Conservation (phyloP, 2,113 vertebrate species). For the Gila orcuttii region DNA sequence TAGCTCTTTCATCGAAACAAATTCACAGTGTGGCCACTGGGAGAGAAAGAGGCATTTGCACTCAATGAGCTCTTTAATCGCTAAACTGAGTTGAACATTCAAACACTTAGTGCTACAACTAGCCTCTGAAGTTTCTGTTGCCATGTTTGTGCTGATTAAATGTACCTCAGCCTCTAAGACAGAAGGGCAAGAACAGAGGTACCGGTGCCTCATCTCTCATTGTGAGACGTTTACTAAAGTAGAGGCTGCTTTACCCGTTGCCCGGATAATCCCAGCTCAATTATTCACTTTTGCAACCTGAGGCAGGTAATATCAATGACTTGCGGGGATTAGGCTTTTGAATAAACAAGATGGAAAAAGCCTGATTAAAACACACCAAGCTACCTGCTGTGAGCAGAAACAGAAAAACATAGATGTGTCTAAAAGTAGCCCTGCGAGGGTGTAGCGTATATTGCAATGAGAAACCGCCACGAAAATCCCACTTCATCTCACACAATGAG, state of each 20-base stretch:
- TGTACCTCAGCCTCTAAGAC: not conserved
- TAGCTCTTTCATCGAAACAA: constrained; percentile 8
- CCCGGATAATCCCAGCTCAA: constrained; percentile 39
- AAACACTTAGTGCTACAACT: not conserved
- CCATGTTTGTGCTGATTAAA: constrained; percentile 41
- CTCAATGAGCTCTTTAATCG: constrained; percentile 14
- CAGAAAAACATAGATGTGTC: not conserved
- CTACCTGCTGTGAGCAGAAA: constrained; percentile 4
- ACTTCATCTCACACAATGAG: constrained; percentile 3
- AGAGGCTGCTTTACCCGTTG: not conserved
- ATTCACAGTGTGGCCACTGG: not conserved
- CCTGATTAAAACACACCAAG: not conserved
- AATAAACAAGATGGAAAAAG: constrained; percentile 35
- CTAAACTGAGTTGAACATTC: constrained; percentile 10
- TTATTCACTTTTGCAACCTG: constrained; percentile 43
- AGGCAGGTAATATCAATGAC: constrained; percentile 39
- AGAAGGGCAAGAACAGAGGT: not conserved
- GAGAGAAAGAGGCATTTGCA: not conserved
- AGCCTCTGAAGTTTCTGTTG: not conserved
- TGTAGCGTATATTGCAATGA: not conserved
- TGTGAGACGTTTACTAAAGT: constrained; percentile 27
- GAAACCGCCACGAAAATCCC: not conserved
- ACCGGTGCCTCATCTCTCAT: constrained; percentile 10
- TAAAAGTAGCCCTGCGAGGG: not conserved
- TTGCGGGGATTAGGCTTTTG: constrained; percentile 39